Evolutionary conservation across 2,888 invertebrate species (phyloP), one percentile per base, ranked within the genome.

Genomic region (Gymnoscelis rufifasciata): DNA sequence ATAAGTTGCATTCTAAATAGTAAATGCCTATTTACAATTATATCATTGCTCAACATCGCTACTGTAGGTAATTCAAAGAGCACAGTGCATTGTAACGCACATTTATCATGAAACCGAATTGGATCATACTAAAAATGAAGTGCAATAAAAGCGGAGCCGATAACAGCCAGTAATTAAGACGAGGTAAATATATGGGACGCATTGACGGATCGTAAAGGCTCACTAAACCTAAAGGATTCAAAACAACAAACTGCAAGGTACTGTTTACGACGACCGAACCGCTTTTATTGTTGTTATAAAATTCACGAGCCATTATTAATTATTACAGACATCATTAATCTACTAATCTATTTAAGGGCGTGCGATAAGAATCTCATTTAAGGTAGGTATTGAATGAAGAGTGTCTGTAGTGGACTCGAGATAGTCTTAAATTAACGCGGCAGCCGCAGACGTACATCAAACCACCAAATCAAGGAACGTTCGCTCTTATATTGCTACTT

Each of bases 321-420:
- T 87, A 88, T 87, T 87, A 87, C 83, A 82, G 87, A 78, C 86
- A 83, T 86, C 87, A 88, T 88, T 87, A 88, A 88, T 88, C 87
- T 87, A 87, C 83, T 88, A 87, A 87, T 87, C 86, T 88, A 88
- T 88, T 87, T 86, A 88, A 86, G 86, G 86, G 83, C 74, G 80
- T 69, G 68, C 78, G 88, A 88, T 88, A 88, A 88, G 84, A 83
- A 88, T 88, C 88, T 88, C 84, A 87, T 88, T 88, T 88, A 87
- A 88, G 84, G 86, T 83, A 88, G 84, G 86, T 83, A 87, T 87
- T 87, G 87, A 87, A 87, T 87, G 87, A 87, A 86, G 84, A 87
- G 87, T 87, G 87, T 83, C 76, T 75, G 83, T 79, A 83, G 83
- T 83, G 83, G 84, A 80, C 77, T 81, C 74, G 79, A 87, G 87